Base-by-base conservation (phyloP, 1,140 invertebrate species). In the Leucophenga varia region DNA sequence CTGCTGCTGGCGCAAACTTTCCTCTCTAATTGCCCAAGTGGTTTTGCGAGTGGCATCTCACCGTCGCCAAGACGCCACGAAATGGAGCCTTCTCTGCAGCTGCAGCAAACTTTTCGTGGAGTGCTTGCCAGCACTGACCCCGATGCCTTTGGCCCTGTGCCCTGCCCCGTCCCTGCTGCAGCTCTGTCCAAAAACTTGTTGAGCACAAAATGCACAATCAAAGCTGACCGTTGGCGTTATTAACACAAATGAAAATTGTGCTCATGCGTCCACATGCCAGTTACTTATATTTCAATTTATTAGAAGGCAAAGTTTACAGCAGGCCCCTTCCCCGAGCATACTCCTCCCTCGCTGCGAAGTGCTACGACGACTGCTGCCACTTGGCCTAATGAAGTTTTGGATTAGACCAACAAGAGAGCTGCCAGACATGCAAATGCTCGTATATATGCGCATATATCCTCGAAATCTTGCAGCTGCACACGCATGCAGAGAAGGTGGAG, bases 1-100 rank as follows among this genome's bases (percentile, higher is more conserved):
- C 52, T 64, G 49, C 53, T 60, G 60, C 52, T 54, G 52, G 47
- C 47, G 49, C 54, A 57, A 64, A 64, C 57, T 64, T 65, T 65
- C 40, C 36, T 32, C 63, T 65, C 58, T 65, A 65, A 65, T 65
- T 65, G 61, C 61, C 61, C 61, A 65, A 65, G 61, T 65, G 61
- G 63, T 54, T 67, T 61, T 65, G n/a, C 54, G 61, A 61, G 61
- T 61, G 55, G 58, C 54, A 54, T 46, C n/a, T n/a, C 38, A 49
- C 42, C 52, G 46, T 54, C 47, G 38, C 37, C 47, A 56, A 61
- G 55, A 40, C 44, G 59, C 55, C 53, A 54, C 55, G 59, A 53
- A 64, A 63, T 63, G 46, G 60, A 64, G 60, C 55, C 36, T 41
- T 22, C 25, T 40, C 41, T 20, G 17, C 6, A 8, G 19, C 32